Base-by-base conservation (phyloP, 1,140 invertebrate genomes). In the Pseudomyrmex sp. region DNA sequence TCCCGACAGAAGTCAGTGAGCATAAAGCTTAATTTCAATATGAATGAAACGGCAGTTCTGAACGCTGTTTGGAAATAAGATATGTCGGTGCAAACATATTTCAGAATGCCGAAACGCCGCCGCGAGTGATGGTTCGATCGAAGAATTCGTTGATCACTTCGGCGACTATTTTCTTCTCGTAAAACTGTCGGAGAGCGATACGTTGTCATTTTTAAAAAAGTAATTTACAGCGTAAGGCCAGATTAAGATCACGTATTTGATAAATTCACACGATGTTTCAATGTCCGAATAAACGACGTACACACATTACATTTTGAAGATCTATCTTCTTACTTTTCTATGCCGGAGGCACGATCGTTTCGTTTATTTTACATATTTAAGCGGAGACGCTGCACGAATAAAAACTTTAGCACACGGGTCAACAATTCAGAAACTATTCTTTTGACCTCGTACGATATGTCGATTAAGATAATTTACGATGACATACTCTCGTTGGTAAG, bases 401-500 rank as follows among this genome's bases (percentile, higher is more conserved):
- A 52, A 12, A 12, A 10, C 15, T 12, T 54, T 20, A 13, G 26
- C 10, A 48, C 50, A 13, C 9, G 15, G 20, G 62, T 70, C 50
- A 18, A 66, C 50, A 58, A 87, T 72, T 82, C 35, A 66, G 62
- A 63, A 83, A 66, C 46, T 15, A 13, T 82, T 56, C 18, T 35
- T 35, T 35, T 35, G 35, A 35, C 50, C 52, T 18, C 76, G 83
- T 61, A 62, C 18, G 61, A 70, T 83, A 88, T 70, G 44, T n/a
- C 48, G 69, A 83, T 83, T 69, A 69, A 63, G 2, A 75, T 75
- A 74, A 87, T 87, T 87, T 87, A 85, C 74, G 85, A 84, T 69
- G 15, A 59, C 63, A 48, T 2, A 35, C 23, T 9, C 9, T 44
- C 12, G 4, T 61, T 50, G 66, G n/a, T 23, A 50, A 48, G 63